phyloP scores from a whole-genome alignment of 2,888 invertebrate genomes.

The Steinernema scapterisci region DNA sequence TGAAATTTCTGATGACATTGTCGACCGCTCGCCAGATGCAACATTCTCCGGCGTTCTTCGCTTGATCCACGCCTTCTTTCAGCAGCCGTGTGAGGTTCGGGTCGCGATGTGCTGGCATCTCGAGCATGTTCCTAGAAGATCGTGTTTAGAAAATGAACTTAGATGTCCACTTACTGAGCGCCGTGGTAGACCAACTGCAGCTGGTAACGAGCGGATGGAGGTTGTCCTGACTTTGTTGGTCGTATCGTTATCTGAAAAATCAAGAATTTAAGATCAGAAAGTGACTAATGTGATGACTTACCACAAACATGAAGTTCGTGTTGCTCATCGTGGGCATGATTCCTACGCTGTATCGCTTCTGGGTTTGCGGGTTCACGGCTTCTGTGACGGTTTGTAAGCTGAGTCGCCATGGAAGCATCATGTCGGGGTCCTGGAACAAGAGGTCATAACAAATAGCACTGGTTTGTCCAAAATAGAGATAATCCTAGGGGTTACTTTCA shows the following conservation, averaged over 20 bases:
- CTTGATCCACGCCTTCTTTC: conserved; percentile 17
- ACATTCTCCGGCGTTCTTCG: not conserved
- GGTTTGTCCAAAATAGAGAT: too few species aligned
- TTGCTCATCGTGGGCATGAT: not conserved
- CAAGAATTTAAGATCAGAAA: too few species aligned
- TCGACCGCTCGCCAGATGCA: not conserved
- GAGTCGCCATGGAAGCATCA: not conserved
- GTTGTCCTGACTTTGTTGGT: not conserved
- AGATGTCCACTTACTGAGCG: not conserved
- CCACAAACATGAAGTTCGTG: not conserved
- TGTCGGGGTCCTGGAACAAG: conserved; percentile 13
- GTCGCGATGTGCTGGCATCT: not conserved
- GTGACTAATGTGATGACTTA: not conserved
- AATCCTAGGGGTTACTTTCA: too few species aligned
- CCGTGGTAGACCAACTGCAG: not conserved
- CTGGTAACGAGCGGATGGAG: not conserved
- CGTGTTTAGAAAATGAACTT: not conserved
- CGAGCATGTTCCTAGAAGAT: not conserved
- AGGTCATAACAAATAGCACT: too few species aligned
- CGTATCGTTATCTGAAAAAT: not conserved
- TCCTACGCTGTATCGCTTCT: not conserved
- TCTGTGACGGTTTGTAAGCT: not conserved
- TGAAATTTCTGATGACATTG: conserved; percentile 9
- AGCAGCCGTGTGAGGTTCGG: conserved; percentile 3
- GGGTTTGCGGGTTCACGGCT: not conserved